These are phyloP conservation scores for Amblyopsis rosae DNA, from an alignment of 2,113 vertebrate genomes.

Conservation along the genomic window DNA sequence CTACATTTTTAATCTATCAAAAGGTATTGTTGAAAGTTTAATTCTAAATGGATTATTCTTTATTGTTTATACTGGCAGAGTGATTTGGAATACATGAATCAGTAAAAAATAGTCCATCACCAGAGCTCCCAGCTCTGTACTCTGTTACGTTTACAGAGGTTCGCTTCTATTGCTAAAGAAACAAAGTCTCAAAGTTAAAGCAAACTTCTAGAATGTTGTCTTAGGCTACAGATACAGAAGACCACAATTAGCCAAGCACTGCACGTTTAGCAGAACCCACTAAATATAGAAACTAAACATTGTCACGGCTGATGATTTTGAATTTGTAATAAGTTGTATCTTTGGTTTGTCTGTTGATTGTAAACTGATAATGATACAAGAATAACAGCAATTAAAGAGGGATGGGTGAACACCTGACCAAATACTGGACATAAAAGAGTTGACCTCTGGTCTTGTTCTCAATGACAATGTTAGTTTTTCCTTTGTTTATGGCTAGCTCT, in stretches of 20 bases:
- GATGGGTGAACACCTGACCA: conserved; percentile 38
- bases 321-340: not conserved
- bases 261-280: conserved; percentile 42
- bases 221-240: conserved; percentile 49
- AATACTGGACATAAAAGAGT: conserved; percentile 26
- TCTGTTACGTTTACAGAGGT: conserved; percentile 44
- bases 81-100: conserved; percentile 36
- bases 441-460: conserved; percentile 9
- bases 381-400: not conserved
- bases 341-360: conserved; percentile 8
- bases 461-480: conserved; percentile 1
- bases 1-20: conserved; percentile 34
- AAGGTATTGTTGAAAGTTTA: conserved; percentile 51
- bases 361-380: too few relatives aligned
- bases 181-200: conserved; percentile 58
- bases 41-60: conserved; percentile 61
- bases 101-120: conserved; percentile 50
- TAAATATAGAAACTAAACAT: conserved; percentile 50
- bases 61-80: conserved; percentile 66
- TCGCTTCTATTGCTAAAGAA: conserved; percentile 58
- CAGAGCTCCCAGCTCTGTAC: conserved; percentile 44
- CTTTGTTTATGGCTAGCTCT: too few relatives aligned
- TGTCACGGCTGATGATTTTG: conserved; percentile 31
- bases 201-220: conserved; percentile 59
- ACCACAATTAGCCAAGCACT: conserved; percentile 49